Conservation (phyloP, 2,113 vertebrate species). For the Edolisoma coerulescens region DNA sequence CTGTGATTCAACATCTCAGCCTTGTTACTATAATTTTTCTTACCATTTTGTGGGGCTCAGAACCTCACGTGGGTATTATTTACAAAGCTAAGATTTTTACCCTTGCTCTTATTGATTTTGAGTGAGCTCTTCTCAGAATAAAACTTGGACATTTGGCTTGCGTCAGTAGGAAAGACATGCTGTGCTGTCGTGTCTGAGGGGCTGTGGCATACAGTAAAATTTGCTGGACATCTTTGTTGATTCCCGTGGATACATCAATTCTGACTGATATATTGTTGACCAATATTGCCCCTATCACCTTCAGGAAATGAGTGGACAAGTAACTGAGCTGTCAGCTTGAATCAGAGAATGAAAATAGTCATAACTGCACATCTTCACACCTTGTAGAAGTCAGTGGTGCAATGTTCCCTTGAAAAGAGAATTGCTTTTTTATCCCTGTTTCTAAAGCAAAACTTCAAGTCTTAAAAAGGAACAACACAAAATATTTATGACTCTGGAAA, state of each 20-base stretch:
- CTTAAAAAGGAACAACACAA: background rate
- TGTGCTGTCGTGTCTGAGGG: fast-evolving
- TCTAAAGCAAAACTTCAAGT: background rate
- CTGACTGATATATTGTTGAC: background rate
- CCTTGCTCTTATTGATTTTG: background rate
- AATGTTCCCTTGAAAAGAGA: background rate
- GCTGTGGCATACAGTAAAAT: background rate
- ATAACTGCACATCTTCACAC: background rate
- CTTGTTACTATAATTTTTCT: background rate
- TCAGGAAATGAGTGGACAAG: background rate
- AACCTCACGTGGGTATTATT: background rate
- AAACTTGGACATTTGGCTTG: background rate
- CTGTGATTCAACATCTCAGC: background rate
- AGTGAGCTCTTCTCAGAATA: background rate
- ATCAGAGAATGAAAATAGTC: background rate
- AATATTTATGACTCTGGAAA: background rate
- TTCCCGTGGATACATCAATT: background rate
- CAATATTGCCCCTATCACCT: background rate
- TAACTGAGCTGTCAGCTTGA: background rate
- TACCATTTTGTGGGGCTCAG: background rate
- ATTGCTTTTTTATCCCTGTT: background rate
- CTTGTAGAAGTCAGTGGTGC: background rate
- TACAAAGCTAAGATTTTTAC: background rate
- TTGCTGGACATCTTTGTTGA: background rate
- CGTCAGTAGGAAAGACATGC: background rate